Percentiles rank a stretch among this genome's conserved stretches.
phyloP scores from a whole-genome alignment of 2,797 vertebrate species.

The Holocentrus rufus region DNA sequence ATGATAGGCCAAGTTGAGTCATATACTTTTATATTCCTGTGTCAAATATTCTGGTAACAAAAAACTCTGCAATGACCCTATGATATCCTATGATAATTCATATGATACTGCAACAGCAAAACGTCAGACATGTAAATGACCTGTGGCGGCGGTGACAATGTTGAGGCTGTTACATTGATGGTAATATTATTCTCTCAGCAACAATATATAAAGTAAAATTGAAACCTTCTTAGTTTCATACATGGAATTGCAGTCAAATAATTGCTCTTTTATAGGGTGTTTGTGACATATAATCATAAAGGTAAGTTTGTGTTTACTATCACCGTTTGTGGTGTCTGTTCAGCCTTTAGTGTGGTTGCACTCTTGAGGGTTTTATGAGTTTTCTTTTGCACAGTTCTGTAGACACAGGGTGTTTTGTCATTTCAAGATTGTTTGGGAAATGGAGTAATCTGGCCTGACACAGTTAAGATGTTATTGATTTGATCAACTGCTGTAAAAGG shows the following conservation, averaged over 20 bases:
- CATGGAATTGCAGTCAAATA: slow-evolving; percentile 18
- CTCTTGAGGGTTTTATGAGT: neutral
- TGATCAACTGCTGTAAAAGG: neutral
- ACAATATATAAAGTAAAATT: no score
- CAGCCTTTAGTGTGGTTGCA: slow-evolving; percentile 1
- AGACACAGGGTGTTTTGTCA: slow-evolving; percentile 34
- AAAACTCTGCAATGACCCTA: no score
- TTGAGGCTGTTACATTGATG: no score
- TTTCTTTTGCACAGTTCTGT: neutral
- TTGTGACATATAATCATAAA: slow-evolving; percentile 38
- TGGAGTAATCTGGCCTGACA: neutral
- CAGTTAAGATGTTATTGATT: neutral
- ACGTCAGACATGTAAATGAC: no score
- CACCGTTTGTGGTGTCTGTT: slow-evolving; percentile 2
- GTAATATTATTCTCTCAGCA: no score
- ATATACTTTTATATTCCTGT: no score
- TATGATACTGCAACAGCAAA: no score
- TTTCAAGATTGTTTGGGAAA: slow-evolving; percentile 3
- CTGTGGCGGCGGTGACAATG: no score
- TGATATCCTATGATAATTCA: no score
- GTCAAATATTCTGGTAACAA: no score
- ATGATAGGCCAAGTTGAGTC: no score
- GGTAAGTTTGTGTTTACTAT: slow-evolving; percentile 58
- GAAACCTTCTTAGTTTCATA: neutral
- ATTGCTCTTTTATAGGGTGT: slow-evolving; percentile 61